Conservation (phyloP, 1,140 invertebrate species). For the Halesus radiatus region DNA sequence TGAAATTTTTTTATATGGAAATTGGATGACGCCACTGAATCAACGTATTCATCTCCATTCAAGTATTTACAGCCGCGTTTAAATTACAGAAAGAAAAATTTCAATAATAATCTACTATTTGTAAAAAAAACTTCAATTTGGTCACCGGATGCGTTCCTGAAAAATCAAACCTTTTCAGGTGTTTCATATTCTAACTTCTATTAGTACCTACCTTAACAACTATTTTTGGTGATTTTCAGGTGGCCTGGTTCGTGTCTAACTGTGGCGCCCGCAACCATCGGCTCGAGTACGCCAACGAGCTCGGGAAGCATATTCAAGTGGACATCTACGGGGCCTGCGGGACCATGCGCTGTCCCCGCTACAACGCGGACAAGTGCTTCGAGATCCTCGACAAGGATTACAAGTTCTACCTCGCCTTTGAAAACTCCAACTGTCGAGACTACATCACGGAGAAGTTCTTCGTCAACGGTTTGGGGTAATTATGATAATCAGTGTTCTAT, state of each 20-base stretch:
- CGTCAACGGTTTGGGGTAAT: conserved; percentile 88
- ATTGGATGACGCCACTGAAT: no score
- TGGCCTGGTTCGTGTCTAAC: conserved; percentile 98
- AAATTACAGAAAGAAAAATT: no score
- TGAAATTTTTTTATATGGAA: no score
- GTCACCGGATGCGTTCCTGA: no score
- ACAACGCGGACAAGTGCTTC: conserved; percentile 86
- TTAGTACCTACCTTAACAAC: no score
- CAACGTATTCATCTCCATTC: no score
- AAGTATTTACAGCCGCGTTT: no score
- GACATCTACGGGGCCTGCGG: conserved; percentile 96
- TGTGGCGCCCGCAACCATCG: conserved; percentile 91
- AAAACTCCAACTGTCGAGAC: conserved; percentile 96
- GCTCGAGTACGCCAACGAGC: conserved; percentile 88
- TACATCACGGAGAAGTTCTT: conserved; percentile 99
- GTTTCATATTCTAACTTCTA: no score
- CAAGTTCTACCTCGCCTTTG: conserved; percentile 98
- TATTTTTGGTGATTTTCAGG: conserved; percentile 65
- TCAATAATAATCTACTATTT: no score
- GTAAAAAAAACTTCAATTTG: no score
- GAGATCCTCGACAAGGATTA: conserved; percentile 94
- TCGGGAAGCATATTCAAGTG: conserved; percentile 89
- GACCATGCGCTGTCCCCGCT: conserved; percentile 84
- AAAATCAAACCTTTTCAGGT: no score
- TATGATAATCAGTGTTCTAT: not conserved